These are phyloP conservation scores for Abramis brama DNA, from an alignment of 2,113 vertebrate genomes.

Conservation along the genomic window DNA sequence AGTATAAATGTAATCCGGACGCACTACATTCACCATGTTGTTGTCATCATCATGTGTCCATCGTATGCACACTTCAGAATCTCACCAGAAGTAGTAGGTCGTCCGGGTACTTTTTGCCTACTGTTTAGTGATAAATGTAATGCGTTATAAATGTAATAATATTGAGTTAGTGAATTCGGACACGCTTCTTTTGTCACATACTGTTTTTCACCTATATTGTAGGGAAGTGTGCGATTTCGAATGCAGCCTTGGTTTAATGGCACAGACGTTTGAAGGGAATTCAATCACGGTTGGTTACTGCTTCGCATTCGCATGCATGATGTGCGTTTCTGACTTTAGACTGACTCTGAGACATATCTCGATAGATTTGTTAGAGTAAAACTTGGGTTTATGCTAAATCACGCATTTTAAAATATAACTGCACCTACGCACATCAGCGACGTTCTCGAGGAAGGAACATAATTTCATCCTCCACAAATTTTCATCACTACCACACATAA, in stretches of 20 bases:
- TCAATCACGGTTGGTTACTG: neutral
- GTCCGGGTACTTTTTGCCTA: too few relatives aligned
- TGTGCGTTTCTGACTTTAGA: neutral
- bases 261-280: neutral
- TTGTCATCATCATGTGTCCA: too few relatives aligned
- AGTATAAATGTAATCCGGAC: too few relatives aligned
- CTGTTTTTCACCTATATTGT: too few relatives aligned
- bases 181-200: too few relatives aligned
- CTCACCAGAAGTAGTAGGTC: too few relatives aligned
- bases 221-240: too few relatives aligned
- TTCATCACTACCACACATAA: neutral
- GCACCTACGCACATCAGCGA: neutral
- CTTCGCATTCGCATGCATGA: neutral
- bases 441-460: neutral
- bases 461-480: conserved; percentile 22
- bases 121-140: too few relatives aligned
- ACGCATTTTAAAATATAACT: neutral
- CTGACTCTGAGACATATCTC: neutral
- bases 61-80: too few relatives aligned
- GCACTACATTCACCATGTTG: too few relatives aligned
- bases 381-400: neutral
- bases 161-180: too few relatives aligned
- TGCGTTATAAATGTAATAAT: too few relatives aligned
- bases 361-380: neutral
- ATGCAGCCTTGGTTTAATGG: neutral